Evolutionary conservation across 2,113 vertebrate species (phyloP).

Genomic region (Willisornis vidua): DNA sequence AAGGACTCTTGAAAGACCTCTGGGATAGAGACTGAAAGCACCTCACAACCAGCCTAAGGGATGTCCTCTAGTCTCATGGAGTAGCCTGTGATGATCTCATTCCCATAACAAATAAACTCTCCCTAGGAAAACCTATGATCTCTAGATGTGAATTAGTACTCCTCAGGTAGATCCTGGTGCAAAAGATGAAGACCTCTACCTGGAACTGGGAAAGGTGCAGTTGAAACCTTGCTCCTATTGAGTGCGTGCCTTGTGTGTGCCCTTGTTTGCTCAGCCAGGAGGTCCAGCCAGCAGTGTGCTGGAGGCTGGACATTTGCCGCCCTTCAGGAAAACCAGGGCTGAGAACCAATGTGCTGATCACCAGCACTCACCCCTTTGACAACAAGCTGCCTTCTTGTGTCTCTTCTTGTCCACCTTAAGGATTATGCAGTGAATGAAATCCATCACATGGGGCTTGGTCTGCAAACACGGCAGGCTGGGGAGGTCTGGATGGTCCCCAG

Average conservation of each 20-base stretch:
- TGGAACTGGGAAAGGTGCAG: too few species aligned
- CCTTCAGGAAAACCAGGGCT: not conserved
- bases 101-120: not conserved
- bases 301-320: not conserved
- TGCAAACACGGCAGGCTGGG: not conserved
- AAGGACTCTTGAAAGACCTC: not conserved
- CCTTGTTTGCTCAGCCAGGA: not conserved
- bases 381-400: not conserved
- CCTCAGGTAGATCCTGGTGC: not conserved
- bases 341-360: not conserved
- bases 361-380: rapidly evolving
- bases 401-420: not conserved
- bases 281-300: not conserved
- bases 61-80: not conserved
- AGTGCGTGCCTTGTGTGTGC: not conserved
- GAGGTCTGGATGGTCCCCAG: not conserved
- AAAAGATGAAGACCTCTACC: not conserved
- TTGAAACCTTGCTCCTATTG: not conserved
- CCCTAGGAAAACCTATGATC: not conserved
- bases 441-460: not conserved
- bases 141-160: not conserved
- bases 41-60: not conserved
- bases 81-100: rapidly evolving
- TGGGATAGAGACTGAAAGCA: not conserved
- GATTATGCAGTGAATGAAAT: not conserved